Base-by-base conservation (phyloP, 1,140 invertebrate species). In the Diachasmimorpha longicaudata region DNA sequence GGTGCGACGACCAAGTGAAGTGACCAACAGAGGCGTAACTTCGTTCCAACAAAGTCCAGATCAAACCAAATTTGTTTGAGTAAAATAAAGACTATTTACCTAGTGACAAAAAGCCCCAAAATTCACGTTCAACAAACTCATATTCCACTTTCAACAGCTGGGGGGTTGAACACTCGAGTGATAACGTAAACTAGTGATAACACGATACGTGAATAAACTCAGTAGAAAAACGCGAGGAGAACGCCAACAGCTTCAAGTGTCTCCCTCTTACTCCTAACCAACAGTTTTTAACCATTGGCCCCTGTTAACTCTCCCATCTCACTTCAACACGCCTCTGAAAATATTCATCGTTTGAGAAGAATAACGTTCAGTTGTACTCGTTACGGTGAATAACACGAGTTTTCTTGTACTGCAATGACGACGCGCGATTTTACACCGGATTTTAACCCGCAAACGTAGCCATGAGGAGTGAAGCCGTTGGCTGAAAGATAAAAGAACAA, bases 1-100 rank as follows among this genome's bases (percentile, higher is more conserved):
- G 75, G 75, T 75, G 75, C 75, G 75, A 79, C 75, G 72, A 66
- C 68, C 36, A 74, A 81, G 82, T 79, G 72, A 82, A 81, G 79
- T 80, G 79, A 78, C 77, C 80, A 78, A 80, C 52, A 76, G 72
- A 69, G 70, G 36, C 71, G 69, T 63, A 76, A 76, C 58, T 76
- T 75, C 55, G 67, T 31, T 39, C 75, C 72, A 58, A 71, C 13
- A 36, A 72, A 63, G 58, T 77, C 21, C 37, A 13, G 31, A 72
- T 67, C 21, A 42, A 42, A 42, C 0, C 3, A 11, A 13, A 42
- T 13, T 13, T 42, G 39, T 42, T 13, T 42, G 39, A 42, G 1
- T 42, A 42, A 42, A 42, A 42, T 6, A 42, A 9, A 9, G 39
- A 11, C 39, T n/a, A 13, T 42, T 42, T 42, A 42, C 39, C 39